Percentiles rank a stretch among this genome's conserved stretches.
These are phyloP conservation scores for Solenodon paradoxus DNA, from an alignment of 2,113 vertebrate species.

Conservation along the genomic window DNA sequence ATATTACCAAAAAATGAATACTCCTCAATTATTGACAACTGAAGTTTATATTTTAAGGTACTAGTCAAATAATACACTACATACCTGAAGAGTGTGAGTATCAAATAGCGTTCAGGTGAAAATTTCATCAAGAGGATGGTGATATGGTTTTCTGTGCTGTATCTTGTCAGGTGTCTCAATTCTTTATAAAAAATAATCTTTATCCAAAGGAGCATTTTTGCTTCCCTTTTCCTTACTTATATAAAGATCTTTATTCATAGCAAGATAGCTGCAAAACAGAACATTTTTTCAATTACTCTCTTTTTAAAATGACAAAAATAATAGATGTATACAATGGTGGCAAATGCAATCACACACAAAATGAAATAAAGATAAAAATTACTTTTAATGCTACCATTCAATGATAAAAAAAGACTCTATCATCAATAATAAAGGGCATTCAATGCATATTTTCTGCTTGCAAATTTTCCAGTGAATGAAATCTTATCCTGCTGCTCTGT, in stretches of 20 bases:
- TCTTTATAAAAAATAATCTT: background rate
- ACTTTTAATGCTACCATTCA: background rate
- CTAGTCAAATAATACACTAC: background rate
- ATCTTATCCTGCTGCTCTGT: background rate
- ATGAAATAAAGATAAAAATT: background rate
- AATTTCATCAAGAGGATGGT: background rate
- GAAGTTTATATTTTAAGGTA: background rate
- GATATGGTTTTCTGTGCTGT: background rate
- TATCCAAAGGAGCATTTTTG: background rate
- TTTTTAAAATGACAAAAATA: background rate
- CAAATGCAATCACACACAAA: background rate
- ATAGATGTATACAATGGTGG: background rate
- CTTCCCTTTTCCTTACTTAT: background rate
- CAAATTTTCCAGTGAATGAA: background rate
- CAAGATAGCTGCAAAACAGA: background rate
- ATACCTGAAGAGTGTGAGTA: background rate
- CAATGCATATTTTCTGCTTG: background rate
- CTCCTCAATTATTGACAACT: background rate
- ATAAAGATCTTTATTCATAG: background rate
- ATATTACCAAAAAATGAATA: background rate
- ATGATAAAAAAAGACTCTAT: background rate
- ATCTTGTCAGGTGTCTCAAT: background rate
- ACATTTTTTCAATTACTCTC: background rate
- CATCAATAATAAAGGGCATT: background rate
- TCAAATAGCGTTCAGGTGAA: background rate